Conservation (phyloP, 1,140 invertebrate species). For the Drosophila paulistorum region DNA sequence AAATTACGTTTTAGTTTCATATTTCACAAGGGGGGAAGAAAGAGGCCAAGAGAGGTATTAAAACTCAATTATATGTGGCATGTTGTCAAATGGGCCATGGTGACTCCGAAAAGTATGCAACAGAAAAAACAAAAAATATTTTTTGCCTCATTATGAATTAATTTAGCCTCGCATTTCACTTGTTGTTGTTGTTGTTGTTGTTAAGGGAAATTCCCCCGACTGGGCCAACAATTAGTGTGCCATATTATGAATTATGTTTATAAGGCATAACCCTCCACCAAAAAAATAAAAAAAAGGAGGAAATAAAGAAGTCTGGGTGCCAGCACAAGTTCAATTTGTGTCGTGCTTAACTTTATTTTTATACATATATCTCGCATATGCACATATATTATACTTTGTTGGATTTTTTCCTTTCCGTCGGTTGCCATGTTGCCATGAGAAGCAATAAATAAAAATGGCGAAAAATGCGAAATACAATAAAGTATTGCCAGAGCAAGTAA, state of each 20-base stretch:
- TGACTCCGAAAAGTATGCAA: conserved; percentile 37
- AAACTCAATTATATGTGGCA: conserved; percentile 78
- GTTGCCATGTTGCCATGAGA: conserved; percentile 63
- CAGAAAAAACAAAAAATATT: conserved; percentile 17
- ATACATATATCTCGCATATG: conserved; percentile 10
- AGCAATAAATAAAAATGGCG: conserved; percentile 76
- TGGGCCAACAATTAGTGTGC: conserved; percentile 64
- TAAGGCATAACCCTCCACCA: conserved; percentile 19
- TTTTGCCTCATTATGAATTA: conserved; percentile 70
- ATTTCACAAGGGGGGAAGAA: conserved; percentile 20
- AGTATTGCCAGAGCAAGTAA: conserved; percentile 64
- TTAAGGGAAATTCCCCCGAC: conserved; percentile 16
- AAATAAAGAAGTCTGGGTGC: background rate
- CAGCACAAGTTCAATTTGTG: conserved; percentile 42
- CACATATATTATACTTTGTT: conserved; percentile 4
- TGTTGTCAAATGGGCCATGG: conserved; percentile 59
- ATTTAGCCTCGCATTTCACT: conserved; percentile 67
- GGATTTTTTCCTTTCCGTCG: conserved; percentile 11
- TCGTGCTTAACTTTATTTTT: conserved; percentile 30
- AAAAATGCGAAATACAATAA: conserved; percentile 80
- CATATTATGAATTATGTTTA: conserved; percentile 73
- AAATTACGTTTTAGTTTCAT: conserved; percentile 47
- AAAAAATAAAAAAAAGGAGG: conserved; percentile 2
- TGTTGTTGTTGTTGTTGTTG: background rate
- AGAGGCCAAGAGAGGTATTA: conserved; percentile 36